Base-by-base conservation (phyloP, 2,113 vertebrate genomes). In the Oxyruncus cristatus region DNA sequence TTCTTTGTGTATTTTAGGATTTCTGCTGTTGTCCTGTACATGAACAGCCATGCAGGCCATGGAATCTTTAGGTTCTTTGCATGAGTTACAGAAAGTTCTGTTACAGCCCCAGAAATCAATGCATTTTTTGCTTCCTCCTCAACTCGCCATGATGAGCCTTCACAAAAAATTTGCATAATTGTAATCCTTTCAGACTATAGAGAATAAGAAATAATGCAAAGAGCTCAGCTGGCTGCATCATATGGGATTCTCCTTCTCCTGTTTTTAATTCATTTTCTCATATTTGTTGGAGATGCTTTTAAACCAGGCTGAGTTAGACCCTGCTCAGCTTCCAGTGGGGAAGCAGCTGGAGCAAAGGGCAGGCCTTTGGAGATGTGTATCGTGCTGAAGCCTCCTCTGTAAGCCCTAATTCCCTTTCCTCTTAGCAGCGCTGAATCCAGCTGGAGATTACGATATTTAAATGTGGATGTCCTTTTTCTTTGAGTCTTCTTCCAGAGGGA, bases 271-370 rank as follows among this genome's bases (percentile, higher is more conserved):
- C 87, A 80, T 85, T 95, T 83, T 49, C 82, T 86, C 32, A 2
- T 80, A 62, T 90, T 97, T 97, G 89, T 94, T 71, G 93, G 77
- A 93, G 82, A 73, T 70, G 78, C 42, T 95, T 92, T 96, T 39
- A 86, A 92, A 73, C 2, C 74, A 91, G 61, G 61, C 7, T 9
- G 78, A 94, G 74, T 22, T 92, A 41, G 41, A 76, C 27, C 33
- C 91, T 73, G 91, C 86, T 88, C 91, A 53, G 63, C 84, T 73
- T 56, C 12, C 1, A 23, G 72, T 30, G 74, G 81, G 88, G 70
- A 72, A 46, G 88, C 17, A 37, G 83, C 76, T 55, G 79, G 95
- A 95, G 93, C 91, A 95, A 96, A 97, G 97, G 95, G 82, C 95
- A 91, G 11, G 53, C 12, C 87, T 96, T 72, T 17, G 83, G 96